These are phyloP conservation scores for Fopius arisanus DNA, from an alignment of 1,140 invertebrate genomes.

Conservation along the genomic window DNA sequence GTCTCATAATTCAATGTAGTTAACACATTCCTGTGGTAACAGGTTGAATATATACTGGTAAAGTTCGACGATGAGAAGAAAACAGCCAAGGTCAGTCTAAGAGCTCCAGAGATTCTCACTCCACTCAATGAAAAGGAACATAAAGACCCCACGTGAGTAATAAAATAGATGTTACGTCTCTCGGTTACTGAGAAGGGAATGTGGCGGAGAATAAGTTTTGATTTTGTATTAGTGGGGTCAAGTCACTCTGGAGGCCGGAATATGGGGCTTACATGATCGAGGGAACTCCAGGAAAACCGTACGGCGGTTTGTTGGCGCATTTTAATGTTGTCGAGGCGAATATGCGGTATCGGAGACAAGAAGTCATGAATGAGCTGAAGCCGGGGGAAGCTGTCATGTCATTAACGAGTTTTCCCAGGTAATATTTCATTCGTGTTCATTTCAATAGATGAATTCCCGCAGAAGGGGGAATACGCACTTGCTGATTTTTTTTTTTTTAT, in stretches of 20 bases:
- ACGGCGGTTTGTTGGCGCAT: slow-evolving; percentile 90
- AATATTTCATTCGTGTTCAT: neutral
- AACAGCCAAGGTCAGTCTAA: slow-evolving; percentile 83
- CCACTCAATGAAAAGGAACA: slow-evolving; percentile 84
- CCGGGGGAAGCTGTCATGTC: slow-evolving; percentile 88
- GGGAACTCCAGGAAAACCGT: slow-evolving; percentile 97
- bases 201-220: neutral
- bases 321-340: slow-evolving; percentile 98
- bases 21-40: slow-evolving; percentile 39
- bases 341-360: slow-evolving; percentile 90
- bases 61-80: slow-evolving; percentile 92
- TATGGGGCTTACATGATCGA: slow-evolving; percentile 99
- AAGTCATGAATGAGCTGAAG: slow-evolving; percentile 80
- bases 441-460: neutral
- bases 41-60: slow-evolving; percentile 95
- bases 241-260: slow-evolving; percentile 95
- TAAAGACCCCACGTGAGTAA: slow-evolving; percentile 78
- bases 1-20: neutral
- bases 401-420: slow-evolving; percentile 93
- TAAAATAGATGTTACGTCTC: neutral
- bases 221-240: slow-evolving; percentile 69
- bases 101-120: slow-evolving; percentile 81
- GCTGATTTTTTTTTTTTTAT: slow-evolving; percentile 40
- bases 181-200: neutral
- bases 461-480: neutral